Evolutionary conservation across 2,113 vertebrate genomes (phyloP), one percentile per base, ranked within the genome.

Genomic region (Pedetes capensis): DNA sequence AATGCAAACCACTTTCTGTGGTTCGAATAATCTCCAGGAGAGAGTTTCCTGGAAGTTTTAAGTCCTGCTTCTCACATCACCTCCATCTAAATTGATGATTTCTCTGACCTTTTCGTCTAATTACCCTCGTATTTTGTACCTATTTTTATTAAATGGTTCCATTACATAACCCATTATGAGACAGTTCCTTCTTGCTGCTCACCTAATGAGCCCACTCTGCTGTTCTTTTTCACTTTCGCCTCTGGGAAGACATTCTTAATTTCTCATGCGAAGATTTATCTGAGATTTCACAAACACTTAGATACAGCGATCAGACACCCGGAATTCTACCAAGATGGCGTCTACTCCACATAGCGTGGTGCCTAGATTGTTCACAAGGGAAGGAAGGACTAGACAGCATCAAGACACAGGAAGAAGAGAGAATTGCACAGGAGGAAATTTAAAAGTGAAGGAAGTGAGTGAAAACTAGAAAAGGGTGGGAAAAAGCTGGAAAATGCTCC

Each of bases 11-110:
- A 94, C 95, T 96, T 93, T 96, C 81, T 97, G 97, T 96, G 98
- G 93, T 98, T 98, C 97, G 97, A 97, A 97, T 90, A 78, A 96
- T 90, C 97, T 98, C 97, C 95, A 95, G 97, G 97, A 98, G 96
- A 98, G 96, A 96, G 94, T 97, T 98, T 98, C 97, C 98, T 98
- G 98, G 98, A 98, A 98, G 95, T 97, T 97, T 98, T 95, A 97
- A 97, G 93, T 90, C 97, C 76, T 83, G 39, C 97, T 97, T 97
- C 97, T 98, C 97, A 88, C 94, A 89, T 97, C 96, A 88, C 91
- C 79, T 96, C 93, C 42, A 2, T 96, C 97, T 98, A 96, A 97
- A 97, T 29, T 96, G 98, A 97, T 95, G 95, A 95, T 98, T 98
- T 97, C 94, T 95, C 78, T 97, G 98, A 98, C 95, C 97, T 98